Percentiles rank a stretch among this genome's conserved stretches.
Conservation (phyloP, 2,113 vertebrate genomes). For the Silurus asotus region DNA sequence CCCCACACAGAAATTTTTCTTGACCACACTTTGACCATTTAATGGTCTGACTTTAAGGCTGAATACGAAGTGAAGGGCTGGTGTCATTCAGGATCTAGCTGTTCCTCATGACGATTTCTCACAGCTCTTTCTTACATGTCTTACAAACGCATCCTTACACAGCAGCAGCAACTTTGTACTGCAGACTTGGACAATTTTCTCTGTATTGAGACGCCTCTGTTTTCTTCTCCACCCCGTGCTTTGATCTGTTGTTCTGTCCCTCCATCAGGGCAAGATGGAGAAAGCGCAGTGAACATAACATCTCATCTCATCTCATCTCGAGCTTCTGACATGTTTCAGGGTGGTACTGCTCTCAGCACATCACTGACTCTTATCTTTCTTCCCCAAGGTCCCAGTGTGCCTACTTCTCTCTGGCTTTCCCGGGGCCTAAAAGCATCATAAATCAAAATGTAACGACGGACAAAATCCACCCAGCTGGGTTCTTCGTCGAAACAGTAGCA, state of each 20-base stretch:
- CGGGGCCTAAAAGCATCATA: conserved; percentile 51
- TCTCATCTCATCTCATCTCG: background rate
- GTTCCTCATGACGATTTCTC: conserved; percentile 4
- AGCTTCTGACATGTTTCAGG: conserved; percentile 32
- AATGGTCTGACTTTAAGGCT: conserved; percentile 41
- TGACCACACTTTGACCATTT: conserved; percentile 35
- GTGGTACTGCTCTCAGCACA: conserved; percentile 24
- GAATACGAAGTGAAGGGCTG: background rate
- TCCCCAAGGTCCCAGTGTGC: conserved; percentile 20
- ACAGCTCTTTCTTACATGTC: background rate
- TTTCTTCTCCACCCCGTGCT: conserved; percentile 26
- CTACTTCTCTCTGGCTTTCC: conserved; percentile 36
- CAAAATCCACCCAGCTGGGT: conserved; percentile 43
- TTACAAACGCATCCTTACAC: background rate
- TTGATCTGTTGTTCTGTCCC: conserved; percentile 34
- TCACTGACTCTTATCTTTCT: conserved; percentile 28
- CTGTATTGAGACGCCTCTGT: background rate
- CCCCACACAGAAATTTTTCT: conserved; percentile 4
- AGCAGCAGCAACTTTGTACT: background rate
- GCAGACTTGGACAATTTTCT: background rate
- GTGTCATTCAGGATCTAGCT: conserved; percentile 7
- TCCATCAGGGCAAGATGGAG: conserved; percentile 19
- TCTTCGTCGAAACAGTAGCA: conserved; percentile 40
- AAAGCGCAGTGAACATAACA: background rate
- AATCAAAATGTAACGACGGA: conserved; percentile 52